These are phyloP conservation scores for Saccopteryx leptura DNA, from an alignment of 2,113 vertebrate species.

Conservation along the genomic window DNA sequence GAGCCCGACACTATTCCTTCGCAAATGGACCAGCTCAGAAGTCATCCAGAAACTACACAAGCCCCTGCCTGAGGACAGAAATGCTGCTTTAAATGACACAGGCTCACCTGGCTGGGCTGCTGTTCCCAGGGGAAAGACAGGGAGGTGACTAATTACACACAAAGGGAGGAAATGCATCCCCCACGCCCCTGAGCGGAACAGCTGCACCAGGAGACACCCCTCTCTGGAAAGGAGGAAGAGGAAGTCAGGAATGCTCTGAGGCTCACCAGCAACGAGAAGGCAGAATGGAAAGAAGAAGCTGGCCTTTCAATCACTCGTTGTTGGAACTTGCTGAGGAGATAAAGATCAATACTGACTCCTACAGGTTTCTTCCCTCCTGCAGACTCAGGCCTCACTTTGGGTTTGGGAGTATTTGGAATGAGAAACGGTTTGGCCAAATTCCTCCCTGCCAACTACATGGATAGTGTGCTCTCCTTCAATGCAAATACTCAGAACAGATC, in stretches of 20 bases:
- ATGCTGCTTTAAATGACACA: not conserved
- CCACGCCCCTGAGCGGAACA: not conserved
- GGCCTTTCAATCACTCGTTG: not conserved
- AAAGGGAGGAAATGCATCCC: conserved; percentile 74
- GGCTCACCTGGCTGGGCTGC: not conserved
- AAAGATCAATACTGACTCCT: not conserved
- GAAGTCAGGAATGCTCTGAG: conserved; percentile 15
- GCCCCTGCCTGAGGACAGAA: conserved; percentile 56
- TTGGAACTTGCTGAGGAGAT: not conserved
- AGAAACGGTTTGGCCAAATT: not conserved
- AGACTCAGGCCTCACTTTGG: not conserved
- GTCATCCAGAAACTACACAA: not conserved
- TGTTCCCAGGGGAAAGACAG: conserved; percentile 32
- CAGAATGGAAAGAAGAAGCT: not conserved
- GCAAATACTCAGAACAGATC: not conserved
- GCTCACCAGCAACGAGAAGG: not conserved
- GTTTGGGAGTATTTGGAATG: not conserved
- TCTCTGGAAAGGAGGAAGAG: conserved; percentile 63
- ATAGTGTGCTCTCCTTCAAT: not conserved
- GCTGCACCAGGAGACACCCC: conserved; percentile 54
- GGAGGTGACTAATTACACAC: conserved; percentile 24
- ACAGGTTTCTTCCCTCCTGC: not conserved
- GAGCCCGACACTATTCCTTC: not conserved
- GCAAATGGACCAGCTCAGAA: conserved; percentile 12
- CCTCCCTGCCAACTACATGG: not conserved